phyloP scores from a whole-genome alignment of 2,797 vertebrate species.

The Sphenopsis melanotis region DNA sequence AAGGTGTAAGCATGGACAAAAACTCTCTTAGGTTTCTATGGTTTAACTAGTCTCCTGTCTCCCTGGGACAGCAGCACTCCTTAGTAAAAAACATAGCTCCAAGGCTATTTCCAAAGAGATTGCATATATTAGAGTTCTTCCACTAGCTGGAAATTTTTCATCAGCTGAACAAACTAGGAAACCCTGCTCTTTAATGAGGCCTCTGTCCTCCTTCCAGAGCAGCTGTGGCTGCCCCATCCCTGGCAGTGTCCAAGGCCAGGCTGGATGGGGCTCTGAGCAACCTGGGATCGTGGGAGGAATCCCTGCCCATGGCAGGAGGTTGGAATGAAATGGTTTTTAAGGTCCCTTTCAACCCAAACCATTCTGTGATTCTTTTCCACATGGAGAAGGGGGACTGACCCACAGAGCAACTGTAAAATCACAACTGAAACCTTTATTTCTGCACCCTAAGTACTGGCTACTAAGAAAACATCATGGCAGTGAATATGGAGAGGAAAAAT shows the following conservation, averaged over 20 bases:
- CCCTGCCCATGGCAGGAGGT: background rate
- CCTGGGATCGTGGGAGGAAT: background rate
- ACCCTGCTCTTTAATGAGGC: background rate
- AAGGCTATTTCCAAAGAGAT: background rate
- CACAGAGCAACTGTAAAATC: background rate
- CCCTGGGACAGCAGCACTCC: background rate
- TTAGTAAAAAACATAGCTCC: background rate
- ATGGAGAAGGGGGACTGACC: background rate
- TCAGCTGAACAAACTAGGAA: background rate
- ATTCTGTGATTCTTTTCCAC: background rate
- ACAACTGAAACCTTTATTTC: background rate
- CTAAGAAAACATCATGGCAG: background rate
- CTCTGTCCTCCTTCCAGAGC: background rate
- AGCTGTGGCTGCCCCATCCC: background rate
- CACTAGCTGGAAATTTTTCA: background rate
- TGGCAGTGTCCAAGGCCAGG: background rate
- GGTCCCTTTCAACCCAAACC: background rate
- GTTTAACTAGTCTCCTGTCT: background rate
- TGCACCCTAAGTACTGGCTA: background rate
- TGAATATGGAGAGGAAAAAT: background rate
- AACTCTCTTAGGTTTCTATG: background rate
- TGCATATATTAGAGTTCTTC: background rate
- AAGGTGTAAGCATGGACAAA: background rate
- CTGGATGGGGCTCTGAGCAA: accelerated
- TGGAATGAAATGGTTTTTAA: background rate